A percentile compares a stretch with the other conserved stretches of the same genome.
phyloP scores from a whole-genome alignment of 2,113 vertebrate species.

The Casuarius casuarius region DNA sequence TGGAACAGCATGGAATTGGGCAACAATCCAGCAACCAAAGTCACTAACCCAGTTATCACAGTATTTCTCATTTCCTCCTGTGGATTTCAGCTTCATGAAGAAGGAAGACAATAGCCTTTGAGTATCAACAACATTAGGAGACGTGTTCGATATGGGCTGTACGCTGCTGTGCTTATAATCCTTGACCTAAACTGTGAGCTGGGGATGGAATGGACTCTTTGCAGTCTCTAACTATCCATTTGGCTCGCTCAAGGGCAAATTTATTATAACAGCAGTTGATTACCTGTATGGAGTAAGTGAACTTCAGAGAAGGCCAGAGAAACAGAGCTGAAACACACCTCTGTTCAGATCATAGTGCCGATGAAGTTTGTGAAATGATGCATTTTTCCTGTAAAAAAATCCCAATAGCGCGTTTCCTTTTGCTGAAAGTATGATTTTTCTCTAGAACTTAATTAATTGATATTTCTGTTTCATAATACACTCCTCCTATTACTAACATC shows the following conservation, averaged over 20 bases:
- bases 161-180: neutral
- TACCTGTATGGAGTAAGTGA: conserved; percentile 39
- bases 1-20: neutral
- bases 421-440: neutral
- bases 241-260: neutral
- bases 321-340: conserved; percentile 5
- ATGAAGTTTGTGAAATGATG: conserved; percentile 32
- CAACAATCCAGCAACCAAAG: neutral
- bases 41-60: neutral
- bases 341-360: conserved; percentile 14
- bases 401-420: neutral
- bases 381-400: conserved; percentile 4
- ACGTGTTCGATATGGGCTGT: neutral
- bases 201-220: neutral
- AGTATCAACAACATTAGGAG: neutral
- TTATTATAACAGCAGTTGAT: conserved; percentile 32
- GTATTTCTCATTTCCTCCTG: neutral
- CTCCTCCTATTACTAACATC: neutral
- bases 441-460: neutral
- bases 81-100: neutral
- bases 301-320: conserved; percentile 46
- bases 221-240: neutral
- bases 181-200: neutral
- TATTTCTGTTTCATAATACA: neutral
- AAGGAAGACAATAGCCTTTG: neutral